phyloP scores from a whole-genome alignment of 2,888 invertebrate species.

The Tinea semifulvella region DNA sequence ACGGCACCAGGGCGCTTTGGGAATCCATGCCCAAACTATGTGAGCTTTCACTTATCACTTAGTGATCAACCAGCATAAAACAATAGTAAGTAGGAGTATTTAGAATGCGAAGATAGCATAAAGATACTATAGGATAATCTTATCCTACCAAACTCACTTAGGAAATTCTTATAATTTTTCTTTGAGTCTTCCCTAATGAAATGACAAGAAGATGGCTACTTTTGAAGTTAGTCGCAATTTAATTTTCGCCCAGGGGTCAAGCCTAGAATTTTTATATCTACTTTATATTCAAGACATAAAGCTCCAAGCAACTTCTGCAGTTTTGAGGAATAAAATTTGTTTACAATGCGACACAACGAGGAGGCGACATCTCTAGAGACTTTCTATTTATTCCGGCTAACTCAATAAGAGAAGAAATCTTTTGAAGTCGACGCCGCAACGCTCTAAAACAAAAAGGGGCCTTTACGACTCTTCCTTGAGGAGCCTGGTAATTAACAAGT shows the following conservation, averaged over 20 bases:
- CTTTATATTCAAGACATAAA: slow-evolving; percentile 30
- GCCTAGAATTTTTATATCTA: slow-evolving; percentile 45
- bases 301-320: slow-evolving; percentile 27
- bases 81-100: too few relatives aligned
- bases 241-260: slow-evolving; percentile 16
- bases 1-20: too few relatives aligned
- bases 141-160: slow-evolving; percentile 18
- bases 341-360: slow-evolving; percentile 27
- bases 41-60: too few relatives aligned
- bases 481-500: slow-evolving; percentile 46
- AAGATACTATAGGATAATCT: too few relatives aligned
- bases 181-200: slow-evolving; percentile 45
- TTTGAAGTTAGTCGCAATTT: slow-evolving; percentile 13
- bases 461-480: slow-evolving; percentile 38
- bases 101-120: too few relatives aligned
- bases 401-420: slow-evolving; percentile 36
- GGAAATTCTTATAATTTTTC: slow-evolving; percentile 52
- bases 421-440: slow-evolving; percentile 39
- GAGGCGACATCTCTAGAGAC: slow-evolving; percentile 25
- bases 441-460: slow-evolving; percentile 37
- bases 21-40: too few relatives aligned
- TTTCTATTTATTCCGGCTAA: slow-evolving; percentile 34
- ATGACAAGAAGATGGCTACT: slow-evolving; percentile 34
- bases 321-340: slow-evolving; percentile 29
- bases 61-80: too few relatives aligned